Evolutionary conservation across 37 sponge, comb jelly and placozoan species (phyloP).

Genomic region (Halichondria panicea): DNA sequence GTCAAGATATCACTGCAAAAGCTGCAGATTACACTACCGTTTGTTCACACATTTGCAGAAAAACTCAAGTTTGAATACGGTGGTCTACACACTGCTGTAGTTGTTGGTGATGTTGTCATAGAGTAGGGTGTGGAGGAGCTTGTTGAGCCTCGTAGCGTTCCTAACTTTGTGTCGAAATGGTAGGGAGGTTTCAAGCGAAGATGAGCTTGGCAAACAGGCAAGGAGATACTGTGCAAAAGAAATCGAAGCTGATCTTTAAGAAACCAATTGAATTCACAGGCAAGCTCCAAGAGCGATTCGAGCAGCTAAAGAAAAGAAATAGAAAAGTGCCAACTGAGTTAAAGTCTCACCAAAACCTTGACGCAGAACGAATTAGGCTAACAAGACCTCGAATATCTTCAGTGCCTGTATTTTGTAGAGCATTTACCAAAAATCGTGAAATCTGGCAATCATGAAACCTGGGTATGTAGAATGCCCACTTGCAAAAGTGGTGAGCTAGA

Average conservation of each 20-base stretch:
- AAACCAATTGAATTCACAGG: background rate
- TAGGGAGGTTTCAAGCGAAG: background rate
- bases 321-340: background rate
- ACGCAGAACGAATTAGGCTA: background rate
- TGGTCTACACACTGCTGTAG: constrained; percentile 7
- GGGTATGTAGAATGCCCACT: constrained; percentile 1
- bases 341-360: constrained; percentile 18
- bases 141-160: background rate
- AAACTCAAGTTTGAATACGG: constrained; percentile 4
- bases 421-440: too few relatives aligned
- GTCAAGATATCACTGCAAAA: too few relatives aligned
- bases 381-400: constrained; percentile 18
- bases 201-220: too few relatives aligned
- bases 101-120: constrained; percentile 9
- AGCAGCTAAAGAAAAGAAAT: background rate
- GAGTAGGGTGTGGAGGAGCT: constrained; percentile 12
- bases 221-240: background rate
- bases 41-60: background rate
- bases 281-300: background rate
- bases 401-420: constrained; percentile 27
- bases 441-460: constrained; percentile 5
- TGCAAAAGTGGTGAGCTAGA: background rate
- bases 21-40: background rate
- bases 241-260: constrained; percentile 12
- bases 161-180: background rate